These are phyloP conservation scores for Napeogenes sylphis DNA, from an alignment of 2,888 invertebrate genomes.

Conservation along the genomic window DNA sequence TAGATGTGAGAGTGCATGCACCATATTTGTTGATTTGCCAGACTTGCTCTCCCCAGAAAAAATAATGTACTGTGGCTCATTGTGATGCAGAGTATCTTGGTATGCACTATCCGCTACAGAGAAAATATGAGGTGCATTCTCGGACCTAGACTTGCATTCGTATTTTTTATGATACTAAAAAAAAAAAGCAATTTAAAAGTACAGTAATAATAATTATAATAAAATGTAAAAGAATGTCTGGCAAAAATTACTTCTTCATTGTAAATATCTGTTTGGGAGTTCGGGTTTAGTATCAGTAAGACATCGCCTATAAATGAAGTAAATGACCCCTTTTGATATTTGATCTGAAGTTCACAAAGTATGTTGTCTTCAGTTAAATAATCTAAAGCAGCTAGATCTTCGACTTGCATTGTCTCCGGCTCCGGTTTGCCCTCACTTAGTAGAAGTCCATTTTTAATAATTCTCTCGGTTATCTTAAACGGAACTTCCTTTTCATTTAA, in stretches of 20 bases:
- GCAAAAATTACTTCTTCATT: conserved; percentile 79
- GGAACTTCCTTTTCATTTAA: conserved; percentile 56
- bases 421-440: conserved; percentile 73
- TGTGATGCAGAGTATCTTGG: conserved; percentile 93
- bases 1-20: conserved; percentile 88
- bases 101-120: conserved; percentile 93
- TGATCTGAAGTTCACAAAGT: conserved; percentile 81
- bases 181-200: conserved; percentile 18
- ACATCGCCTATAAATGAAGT: conserved; percentile 90
- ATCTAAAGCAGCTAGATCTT: conserved; percentile 89
- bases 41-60: conserved; percentile 94
- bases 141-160: conserved; percentile 89
- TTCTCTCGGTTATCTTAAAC: conserved; percentile 64
- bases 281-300: conserved; percentile 87
- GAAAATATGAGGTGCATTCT: conserved; percentile 94
- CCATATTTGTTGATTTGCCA: conserved; percentile 92
- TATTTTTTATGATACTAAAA: conserved; percentile 88
- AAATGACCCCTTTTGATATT: conserved; percentile 81
- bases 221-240: background rate
- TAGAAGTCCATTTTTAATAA: conserved; percentile 68
- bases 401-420: conserved; percentile 86
- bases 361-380: conserved; percentile 84
- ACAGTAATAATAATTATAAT: background rate
- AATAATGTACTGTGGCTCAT: conserved; percentile 90
- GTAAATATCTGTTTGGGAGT: conserved; percentile 84